Conservation (phyloP, 1,140 invertebrate genomes). For the Hesperophylax magnus region DNA sequence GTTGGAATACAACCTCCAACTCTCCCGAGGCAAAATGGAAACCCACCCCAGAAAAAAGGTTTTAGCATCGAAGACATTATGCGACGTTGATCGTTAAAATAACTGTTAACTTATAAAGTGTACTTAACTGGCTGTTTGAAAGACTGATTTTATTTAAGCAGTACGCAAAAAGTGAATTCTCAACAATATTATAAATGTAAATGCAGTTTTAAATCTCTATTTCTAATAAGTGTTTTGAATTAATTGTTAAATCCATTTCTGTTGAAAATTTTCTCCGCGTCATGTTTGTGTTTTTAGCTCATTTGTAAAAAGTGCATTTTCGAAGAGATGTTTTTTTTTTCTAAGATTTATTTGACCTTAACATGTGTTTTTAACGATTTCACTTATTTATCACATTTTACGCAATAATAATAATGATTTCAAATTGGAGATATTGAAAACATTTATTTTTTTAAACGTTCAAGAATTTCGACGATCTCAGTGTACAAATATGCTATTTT, state of each 20-base stretch:
- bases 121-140: constrained; percentile 41
- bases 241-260: no score
- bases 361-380: no score
- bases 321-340: no score
- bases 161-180: background rate
- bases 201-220: no score
- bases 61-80: constrained; percentile 84
- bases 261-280: no score
- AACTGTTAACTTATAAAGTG: background rate
- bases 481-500: constrained; percentile 27
- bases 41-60: constrained; percentile 72
- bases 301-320: no score
- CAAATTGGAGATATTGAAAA: no score
- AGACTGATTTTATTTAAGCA: constrained; percentile 46
- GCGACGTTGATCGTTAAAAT: constrained; percentile 70
- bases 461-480: constrained; percentile 34
- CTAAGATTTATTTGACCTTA: no score
- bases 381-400: no score
- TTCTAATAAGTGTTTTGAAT: no score
- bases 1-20: constrained; percentile 68
- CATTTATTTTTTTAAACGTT: background rate
- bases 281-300: no score
- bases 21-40: constrained; percentile 67
- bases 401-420: no score
- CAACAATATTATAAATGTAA: background rate